Conservation (phyloP, 1,140 invertebrate genomes). For the Drosophila pseudoobscura region DNA sequence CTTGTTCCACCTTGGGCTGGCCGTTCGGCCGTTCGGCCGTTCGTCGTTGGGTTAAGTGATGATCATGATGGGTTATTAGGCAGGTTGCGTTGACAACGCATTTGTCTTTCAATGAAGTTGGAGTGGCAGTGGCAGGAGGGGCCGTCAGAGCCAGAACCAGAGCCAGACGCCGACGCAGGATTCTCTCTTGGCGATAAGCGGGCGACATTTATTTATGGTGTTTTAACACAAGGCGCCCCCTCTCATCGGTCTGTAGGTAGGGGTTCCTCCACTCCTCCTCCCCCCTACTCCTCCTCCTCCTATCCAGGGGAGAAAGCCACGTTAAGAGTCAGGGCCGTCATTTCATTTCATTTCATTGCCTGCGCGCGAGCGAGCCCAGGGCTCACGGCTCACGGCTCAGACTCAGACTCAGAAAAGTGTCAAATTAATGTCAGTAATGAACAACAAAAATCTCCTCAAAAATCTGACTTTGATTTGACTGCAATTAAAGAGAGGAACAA, state of each 20-base stretch:
- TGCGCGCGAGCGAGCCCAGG: background rate
- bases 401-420: conserved; percentile 58
- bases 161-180: conserved; percentile 66
- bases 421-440: conserved; percentile 77
- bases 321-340: conserved; percentile 22
- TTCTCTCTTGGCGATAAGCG: conserved; percentile 64
- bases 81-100: conserved; percentile 81
- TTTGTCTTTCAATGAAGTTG: conserved; percentile 68
- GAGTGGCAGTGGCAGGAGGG: background rate
- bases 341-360: conserved; percentile 33
- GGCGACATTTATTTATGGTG: conserved; percentile 80
- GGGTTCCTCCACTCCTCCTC: background rate
- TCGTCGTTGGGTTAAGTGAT: conserved; percentile 62
- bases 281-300: background rate
- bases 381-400: conserved; percentile 35
- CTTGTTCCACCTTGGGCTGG: conserved; percentile 11
- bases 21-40: background rate
- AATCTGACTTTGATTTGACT: conserved; percentile 49
- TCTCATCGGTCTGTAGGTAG: conserved; percentile 2
- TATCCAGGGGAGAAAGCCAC: conserved; percentile 26
- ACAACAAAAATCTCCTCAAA: conserved; percentile 40
- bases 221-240: conserved; percentile 73
- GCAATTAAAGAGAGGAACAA: conserved; percentile 45
- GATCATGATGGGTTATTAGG: conserved; percentile 82
- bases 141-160: too few relatives aligned